A percentile compares a stretch with the other conserved stretches of the same genome.
Evolutionary conservation across 2,113 vertebrate genomes (phyloP).

Genomic region (Istiophorus platypterus): DNA sequence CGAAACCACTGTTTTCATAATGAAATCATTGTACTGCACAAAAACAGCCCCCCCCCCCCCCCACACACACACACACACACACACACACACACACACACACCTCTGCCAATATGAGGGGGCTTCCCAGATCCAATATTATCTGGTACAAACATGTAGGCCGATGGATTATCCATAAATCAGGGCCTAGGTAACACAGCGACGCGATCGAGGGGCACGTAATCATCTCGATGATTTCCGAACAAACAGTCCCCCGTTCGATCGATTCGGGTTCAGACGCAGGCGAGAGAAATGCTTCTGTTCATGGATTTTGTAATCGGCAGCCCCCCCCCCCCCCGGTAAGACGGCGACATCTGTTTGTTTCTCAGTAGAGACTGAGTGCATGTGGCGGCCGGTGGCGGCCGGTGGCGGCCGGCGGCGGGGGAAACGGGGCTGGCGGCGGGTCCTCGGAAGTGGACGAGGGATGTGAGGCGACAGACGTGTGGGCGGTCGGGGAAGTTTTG

Average conservation of each 20-base stretch:
- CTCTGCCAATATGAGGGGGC: constrained; percentile 23
- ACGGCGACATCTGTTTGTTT: constrained; percentile 20
- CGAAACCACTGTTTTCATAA: constrained; percentile 49
- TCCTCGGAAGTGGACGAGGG: too few species aligned
- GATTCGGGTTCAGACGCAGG: constrained; percentile 59
- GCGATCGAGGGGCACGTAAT: constrained; percentile 60
- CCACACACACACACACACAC: too few species aligned
- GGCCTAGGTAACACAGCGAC: constrained; percentile 40
- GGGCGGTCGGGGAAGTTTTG: too few species aligned
- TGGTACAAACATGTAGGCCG: constrained; percentile 67
- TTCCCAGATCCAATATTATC: constrained; percentile 68
- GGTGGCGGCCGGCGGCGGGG: too few species aligned
- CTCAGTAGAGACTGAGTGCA: constrained; percentile 40
- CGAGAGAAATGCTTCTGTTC: constrained; percentile 56
- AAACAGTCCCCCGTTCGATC: constrained; percentile 65
- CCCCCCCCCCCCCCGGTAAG: constrained; percentile 47
- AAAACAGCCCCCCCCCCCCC: constrained; percentile 44
- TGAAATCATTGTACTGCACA: constrained; percentile 59
- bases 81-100: too few species aligned
- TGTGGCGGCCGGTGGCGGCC: constrained; percentile 16
- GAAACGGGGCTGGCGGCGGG: too few species aligned
- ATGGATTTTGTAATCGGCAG: constrained; percentile 78
- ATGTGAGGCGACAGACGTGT: too few species aligned
- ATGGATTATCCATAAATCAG: constrained; percentile 73
- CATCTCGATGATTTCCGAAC: constrained; percentile 71